Percentiles rank a stretch among this genome's conserved stretches.
Conservation (phyloP, 2,797 vertebrate species). For the Gymnoscopelus microlampas region DNA sequence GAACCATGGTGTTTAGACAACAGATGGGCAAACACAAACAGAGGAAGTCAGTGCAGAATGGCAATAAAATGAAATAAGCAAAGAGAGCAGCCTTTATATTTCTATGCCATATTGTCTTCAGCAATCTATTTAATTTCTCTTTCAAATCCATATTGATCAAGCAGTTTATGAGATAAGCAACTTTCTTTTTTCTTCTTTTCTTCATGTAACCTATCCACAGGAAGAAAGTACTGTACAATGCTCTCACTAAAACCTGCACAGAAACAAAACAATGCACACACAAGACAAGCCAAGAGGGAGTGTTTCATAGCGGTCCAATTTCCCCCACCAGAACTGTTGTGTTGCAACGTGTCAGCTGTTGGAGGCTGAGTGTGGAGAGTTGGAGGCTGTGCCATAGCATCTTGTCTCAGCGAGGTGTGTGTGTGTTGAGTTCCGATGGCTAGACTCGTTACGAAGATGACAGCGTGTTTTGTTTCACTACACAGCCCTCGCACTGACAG, state of each 20-base stretch:
- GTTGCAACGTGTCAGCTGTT: constrained; percentile 64
- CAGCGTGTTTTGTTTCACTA: constrained; percentile 80
- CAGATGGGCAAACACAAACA: constrained; percentile 75
- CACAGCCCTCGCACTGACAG: constrained; percentile 74
- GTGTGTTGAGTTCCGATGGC: constrained; percentile 65
- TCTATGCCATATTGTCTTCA: constrained; percentile 20
- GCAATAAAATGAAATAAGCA: constrained; percentile 21
- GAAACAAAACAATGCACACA: constrained; percentile 18
- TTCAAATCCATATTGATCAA: constrained; percentile 13
- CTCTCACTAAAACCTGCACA: constrained; percentile 19
- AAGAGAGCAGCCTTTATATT: constrained; percentile 22
- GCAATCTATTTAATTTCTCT: constrained; percentile 24
- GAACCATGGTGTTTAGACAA: constrained; percentile 71
- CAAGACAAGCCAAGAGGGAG: background rate
- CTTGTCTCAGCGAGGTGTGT: constrained; percentile 67
- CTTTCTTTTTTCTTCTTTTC: background rate
- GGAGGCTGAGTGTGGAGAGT: constrained; percentile 54
- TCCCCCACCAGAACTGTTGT: constrained; percentile 37
- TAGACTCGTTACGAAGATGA: constrained; percentile 80
- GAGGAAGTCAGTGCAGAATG: constrained; percentile 53
- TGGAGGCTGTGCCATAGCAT: constrained; percentile 58
- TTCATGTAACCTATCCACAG: constrained; percentile 6
- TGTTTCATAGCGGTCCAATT: constrained; percentile 42
- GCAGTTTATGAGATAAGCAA: constrained; percentile 28
- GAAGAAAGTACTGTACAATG: constrained; percentile 26